A percentile compares a stretch with the other conserved stretches of the same genome.
These are phyloP conservation scores for Lagenorhynchus albirostris DNA, from an alignment of 2,113 vertebrate species.

Conservation along the genomic window DNA sequence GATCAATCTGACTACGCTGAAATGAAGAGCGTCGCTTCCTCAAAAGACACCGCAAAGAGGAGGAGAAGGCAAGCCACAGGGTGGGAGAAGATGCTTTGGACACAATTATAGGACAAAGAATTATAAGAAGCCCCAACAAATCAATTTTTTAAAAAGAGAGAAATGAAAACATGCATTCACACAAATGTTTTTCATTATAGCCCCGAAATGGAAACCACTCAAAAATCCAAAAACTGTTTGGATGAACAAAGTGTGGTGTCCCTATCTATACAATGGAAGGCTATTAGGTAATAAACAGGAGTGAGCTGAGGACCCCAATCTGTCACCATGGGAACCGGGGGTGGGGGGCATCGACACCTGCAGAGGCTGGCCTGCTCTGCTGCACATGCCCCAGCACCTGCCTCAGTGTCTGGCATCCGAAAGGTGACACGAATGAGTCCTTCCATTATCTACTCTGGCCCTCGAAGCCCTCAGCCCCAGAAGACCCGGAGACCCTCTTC, in stretches of 20 bases:
- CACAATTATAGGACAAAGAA: not conserved
- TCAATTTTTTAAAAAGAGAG: not conserved
- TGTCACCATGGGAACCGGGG: not conserved
- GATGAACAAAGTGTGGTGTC: fast-evolving
- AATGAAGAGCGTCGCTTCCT: not conserved
- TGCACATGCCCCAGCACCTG: not conserved
- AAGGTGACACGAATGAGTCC: fast-evolving
- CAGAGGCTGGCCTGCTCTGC: fast-evolving
- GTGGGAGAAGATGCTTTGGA: fast-evolving
- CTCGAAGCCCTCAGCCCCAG: not conserved
- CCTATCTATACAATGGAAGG: fast-evolving
- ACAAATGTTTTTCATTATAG: not conserved
- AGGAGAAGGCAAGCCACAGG: fast-evolving
- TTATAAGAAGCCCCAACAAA: not conserved
- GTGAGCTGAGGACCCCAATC: fast-evolving
- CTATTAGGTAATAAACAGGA: not conserved
- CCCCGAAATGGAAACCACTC: not conserved
- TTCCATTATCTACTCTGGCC: not conserved
- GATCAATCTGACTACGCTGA: not conserved
- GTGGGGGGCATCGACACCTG: fast-evolving
- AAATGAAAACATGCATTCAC: not conserved
- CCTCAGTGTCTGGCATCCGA: not conserved
- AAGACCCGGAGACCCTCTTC: not conserved
- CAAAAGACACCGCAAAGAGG: not conserved
- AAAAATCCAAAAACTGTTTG: not conserved